These are phyloP conservation scores for Pammene aurita DNA, from an alignment of 2,888 invertebrate genomes.

Conservation along the genomic window DNA sequence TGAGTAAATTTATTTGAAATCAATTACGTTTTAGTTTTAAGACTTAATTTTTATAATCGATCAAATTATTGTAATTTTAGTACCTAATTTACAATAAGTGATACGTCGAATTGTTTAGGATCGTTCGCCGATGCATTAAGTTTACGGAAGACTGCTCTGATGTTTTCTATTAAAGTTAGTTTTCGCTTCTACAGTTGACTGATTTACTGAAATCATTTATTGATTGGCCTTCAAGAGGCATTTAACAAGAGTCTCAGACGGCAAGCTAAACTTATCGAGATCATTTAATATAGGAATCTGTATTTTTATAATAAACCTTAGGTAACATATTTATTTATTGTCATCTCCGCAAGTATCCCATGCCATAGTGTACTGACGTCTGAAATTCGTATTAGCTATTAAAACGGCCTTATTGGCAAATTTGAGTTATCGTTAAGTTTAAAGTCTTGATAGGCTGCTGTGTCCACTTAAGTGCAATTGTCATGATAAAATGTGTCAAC, in stretches of 20 bases:
- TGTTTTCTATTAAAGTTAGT: conserved; percentile 57
- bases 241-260: conserved; percentile 74
- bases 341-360: conserved; percentile 60
- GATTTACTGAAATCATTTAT: conserved; percentile 27
- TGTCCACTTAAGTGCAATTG: not conserved
- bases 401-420: conserved; percentile 60
- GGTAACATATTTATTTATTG: conserved; percentile 60
- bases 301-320: conserved; percentile 79
- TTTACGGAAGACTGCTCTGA: conserved; percentile 79
- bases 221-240: conserved; percentile 71
- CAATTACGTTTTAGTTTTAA: conserved; percentile 59
- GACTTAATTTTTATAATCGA: conserved; percentile 61
- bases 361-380: conserved; percentile 51
- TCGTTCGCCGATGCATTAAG: conserved; percentile 60
- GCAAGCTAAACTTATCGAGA: conserved; percentile 77
- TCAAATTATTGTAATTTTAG: conserved; percentile 69
- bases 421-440: conserved; percentile 66
- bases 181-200: conserved; percentile 42
- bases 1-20: conserved; percentile 64
- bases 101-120: conserved; percentile 61
- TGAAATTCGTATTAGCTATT: conserved; percentile 55
- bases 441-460: conserved; percentile 47
- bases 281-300: conserved; percentile 78
- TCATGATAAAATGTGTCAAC: conserved; percentile 12
- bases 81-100: conserved; percentile 62